A percentile compares a stretch with the other conserved stretches of the same genome.
phyloP scores from a whole-genome alignment of 2,113 vertebrate species.

The Apeltes quadracus region DNA sequence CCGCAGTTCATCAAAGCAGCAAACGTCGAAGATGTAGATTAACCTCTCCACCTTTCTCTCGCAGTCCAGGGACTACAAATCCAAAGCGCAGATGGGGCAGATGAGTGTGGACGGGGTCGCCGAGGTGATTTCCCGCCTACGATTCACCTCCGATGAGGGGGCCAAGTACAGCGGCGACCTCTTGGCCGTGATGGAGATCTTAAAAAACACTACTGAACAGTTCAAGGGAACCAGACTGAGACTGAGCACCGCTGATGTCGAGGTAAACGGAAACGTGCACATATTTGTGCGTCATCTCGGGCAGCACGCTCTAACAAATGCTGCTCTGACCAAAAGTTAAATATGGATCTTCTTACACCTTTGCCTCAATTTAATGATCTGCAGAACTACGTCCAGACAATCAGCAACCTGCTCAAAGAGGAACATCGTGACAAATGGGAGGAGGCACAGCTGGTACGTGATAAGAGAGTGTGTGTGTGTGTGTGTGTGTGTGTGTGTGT shows the following conservation, averaged over 20 bases:
- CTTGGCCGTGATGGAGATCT: slow-evolving; percentile 88
- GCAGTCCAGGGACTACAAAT: slow-evolving; percentile 89
- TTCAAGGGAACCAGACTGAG: slow-evolving; percentile 88
- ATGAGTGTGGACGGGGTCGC: slow-evolving; percentile 88
- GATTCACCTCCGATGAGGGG: slow-evolving; percentile 90
- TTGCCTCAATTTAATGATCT: slow-evolving; percentile 44
- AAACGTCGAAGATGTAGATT: slow-evolving; percentile 18
- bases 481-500: slow-evolving; percentile 33
- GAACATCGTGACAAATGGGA: slow-evolving; percentile 96
- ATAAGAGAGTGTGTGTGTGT: slow-evolving; percentile 49
- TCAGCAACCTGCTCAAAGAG: slow-evolving; percentile 95
- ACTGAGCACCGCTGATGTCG: slow-evolving; percentile 87
- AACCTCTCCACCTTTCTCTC: slow-evolving; percentile 9
- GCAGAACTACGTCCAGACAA: slow-evolving; percentile 95
- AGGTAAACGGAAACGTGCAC: slow-evolving; percentile 79
- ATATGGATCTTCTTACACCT: slow-evolving; percentile 36
- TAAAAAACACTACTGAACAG: slow-evolving; percentile 92
- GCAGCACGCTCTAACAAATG: neutral
- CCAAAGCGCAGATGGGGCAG: slow-evolving; percentile 87
- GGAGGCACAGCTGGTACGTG: slow-evolving; percentile 93
- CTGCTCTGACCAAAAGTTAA: neutral
- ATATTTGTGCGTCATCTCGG: slow-evolving; percentile 6
- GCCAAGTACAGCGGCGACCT: slow-evolving; percentile 96
- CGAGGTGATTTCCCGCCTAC: slow-evolving; percentile 90
- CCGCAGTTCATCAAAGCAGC: neutral